phyloP scores from a whole-genome alignment of 2,888 invertebrate species.

The Cantharis rustica region DNA sequence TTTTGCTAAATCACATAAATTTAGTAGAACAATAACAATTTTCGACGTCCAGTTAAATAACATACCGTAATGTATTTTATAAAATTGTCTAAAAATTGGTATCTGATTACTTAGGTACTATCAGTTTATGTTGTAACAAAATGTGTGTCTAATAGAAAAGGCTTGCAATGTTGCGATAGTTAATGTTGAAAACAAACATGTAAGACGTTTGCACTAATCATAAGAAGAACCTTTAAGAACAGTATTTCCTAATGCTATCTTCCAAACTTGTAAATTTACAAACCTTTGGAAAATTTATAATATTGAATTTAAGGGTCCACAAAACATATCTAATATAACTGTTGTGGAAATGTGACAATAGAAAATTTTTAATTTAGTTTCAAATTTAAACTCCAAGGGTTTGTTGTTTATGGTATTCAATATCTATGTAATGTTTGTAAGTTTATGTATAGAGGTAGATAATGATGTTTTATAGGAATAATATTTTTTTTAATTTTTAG shows the following conservation, averaged over 20 bases:
- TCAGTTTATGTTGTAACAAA: neutral
- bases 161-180: neutral
- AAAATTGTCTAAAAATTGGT: neutral
- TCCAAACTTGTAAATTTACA: constrained; percentile 1
- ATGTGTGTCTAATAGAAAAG: neutral
- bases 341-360: constrained; percentile 3
- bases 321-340: neutral
- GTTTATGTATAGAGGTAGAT: neutral
- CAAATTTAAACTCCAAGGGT: neutral
- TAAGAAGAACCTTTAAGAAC: neutral
- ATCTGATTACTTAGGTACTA: neutral
- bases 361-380: neutral
- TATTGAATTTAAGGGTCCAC: constrained; percentile 3
- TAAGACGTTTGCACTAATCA: neutral
- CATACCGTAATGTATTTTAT: neutral
- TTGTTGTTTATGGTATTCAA: neutral
- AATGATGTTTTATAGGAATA: neutral
- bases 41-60: neutral
- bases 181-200: neutral
- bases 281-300: neutral
- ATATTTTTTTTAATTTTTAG: neutral
- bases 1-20: neutral
- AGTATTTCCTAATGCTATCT: neutral
- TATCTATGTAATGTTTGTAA: neutral
- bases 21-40: neutral